Conservation (phyloP, 2,113 vertebrate genomes). For the Phalacrocorax aristotelis region DNA sequence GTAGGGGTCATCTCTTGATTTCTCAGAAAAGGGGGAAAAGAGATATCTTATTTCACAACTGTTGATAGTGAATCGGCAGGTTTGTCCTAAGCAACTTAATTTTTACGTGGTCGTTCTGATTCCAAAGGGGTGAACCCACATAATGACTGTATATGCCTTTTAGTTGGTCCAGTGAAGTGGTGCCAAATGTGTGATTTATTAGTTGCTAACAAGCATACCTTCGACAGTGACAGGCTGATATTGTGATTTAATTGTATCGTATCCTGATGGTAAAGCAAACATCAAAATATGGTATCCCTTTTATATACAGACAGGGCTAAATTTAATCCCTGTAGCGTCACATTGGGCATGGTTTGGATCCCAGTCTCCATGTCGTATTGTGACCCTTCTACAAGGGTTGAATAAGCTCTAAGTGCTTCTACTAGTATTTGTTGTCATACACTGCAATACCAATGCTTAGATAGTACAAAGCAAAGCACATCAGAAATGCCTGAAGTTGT, state of each 20-base stretch:
- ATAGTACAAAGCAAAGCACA: neutral
- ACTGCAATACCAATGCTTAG: neutral
- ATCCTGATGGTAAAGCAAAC: neutral
- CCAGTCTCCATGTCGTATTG: neutral
- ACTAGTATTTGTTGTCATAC: neutral
- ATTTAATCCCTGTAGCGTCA: neutral
- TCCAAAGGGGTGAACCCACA: neutral
- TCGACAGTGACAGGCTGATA: neutral
- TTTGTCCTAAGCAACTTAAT: neutral
- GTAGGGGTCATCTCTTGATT: neutral
- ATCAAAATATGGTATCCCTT: neutral
- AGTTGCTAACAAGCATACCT: neutral
- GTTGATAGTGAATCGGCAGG: neutral
- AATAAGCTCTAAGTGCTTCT: neutral
- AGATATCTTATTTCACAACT: neutral
- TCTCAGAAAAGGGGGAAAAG: neutral
- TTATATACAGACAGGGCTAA: neutral
- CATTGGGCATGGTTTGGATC: neutral
- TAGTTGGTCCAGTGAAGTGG: neutral
- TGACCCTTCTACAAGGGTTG: neutral
- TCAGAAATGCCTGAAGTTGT: neutral
- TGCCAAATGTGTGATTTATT: neutral
- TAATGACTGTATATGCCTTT: neutral
- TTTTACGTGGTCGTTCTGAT: neutral
- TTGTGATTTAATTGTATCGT: neutral